Evolutionary conservation across 2,888 invertebrate species (phyloP).

Genomic region (Melipona bicolor): DNA sequence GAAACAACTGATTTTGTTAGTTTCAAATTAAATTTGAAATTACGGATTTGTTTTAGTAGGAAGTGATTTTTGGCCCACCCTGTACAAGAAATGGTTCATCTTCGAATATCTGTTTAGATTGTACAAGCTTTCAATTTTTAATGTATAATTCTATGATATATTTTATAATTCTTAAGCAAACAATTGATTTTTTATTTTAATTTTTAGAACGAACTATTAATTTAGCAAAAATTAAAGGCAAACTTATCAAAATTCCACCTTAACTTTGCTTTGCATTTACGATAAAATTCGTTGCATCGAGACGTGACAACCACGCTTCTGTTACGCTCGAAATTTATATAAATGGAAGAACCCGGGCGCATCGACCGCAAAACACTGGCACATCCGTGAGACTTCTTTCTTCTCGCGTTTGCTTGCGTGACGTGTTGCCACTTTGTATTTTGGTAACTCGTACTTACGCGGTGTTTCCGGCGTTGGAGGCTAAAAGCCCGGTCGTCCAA

Average conservation of each 20-base stretch:
- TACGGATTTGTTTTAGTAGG: too few species aligned
- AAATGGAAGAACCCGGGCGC: slow-evolving; percentile 10
- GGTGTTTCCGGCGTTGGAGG: not conserved
- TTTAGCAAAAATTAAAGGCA: too few species aligned
- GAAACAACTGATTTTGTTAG: too few species aligned
- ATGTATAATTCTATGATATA: too few species aligned
- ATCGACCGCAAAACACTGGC: slow-evolving; percentile 5
- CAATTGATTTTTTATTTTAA: too few species aligned
- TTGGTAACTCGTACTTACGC: not conserved
- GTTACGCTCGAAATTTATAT: slow-evolving; percentile 16
- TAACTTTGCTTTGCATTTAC: slow-evolving; percentile 26
- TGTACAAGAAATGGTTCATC: too few species aligned
- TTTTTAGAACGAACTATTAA: too few species aligned
- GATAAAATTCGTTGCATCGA: slow-evolving; percentile 3
- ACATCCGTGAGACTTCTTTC: not conserved
- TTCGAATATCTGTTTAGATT: too few species aligned
- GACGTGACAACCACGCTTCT: slow-evolving; percentile 3
- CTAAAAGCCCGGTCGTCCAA: not conserved
- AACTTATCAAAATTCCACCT: not conserved
- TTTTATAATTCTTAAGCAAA: too few species aligned
- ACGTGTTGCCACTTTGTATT: not conserved
- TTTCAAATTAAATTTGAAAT: too few species aligned
- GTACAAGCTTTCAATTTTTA: too few species aligned
- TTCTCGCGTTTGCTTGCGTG: not conserved
- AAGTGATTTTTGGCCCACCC: too few species aligned